Percentiles rank a stretch among this genome's conserved stretches.
Conservation (phyloP, 2,113 vertebrate species). For the Oostethus manadensis region DNA sequence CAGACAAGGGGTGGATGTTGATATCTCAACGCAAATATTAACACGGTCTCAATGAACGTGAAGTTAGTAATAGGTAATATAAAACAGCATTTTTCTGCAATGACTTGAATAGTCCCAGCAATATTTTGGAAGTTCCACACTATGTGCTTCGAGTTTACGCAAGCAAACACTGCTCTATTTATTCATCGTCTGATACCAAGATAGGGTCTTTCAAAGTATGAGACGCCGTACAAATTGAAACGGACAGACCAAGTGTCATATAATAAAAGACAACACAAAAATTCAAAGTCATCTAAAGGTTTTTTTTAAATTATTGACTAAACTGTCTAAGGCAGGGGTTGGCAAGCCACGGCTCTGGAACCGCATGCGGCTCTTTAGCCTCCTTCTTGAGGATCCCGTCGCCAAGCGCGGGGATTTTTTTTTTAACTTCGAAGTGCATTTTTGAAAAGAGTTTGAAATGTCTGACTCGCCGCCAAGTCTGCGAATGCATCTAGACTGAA, state of each 20-base stretch:
- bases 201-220: neutral
- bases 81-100: neutral
- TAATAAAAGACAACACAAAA: neutral
- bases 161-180: neutral
- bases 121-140: neutral
- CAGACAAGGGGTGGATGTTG: conserved; percentile 15
- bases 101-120: neutral
- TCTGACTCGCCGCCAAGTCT: no score
- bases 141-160: neutral
- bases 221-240: neutral
- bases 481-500: no score
- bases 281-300: neutral
- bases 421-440: no score
- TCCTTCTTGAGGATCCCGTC: no score
- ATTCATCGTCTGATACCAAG: neutral
- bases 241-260: neutral
- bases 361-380: no score
- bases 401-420: no score
- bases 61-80: neutral
- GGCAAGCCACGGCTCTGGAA: no score
- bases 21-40: conserved; percentile 14
- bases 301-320: neutral
- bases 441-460: no score
- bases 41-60: conserved; percentile 9
- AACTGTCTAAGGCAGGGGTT: neutral